Evolutionary conservation across 1,140 invertebrate genomes (phyloP).

Genomic region (Atta texana): DNA sequence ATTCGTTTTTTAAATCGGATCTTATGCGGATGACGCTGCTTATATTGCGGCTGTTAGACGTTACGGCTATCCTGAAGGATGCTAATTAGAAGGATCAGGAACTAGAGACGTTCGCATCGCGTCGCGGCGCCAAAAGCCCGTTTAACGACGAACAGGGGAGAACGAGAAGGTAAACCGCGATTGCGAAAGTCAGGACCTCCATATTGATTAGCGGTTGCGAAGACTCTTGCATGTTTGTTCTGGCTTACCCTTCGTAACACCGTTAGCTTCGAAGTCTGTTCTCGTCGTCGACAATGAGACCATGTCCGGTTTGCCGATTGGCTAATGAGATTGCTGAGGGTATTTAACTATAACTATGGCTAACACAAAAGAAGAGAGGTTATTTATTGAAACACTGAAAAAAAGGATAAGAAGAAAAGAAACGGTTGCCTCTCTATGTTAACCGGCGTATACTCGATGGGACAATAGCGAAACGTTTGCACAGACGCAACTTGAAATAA

Average conservation of each 20-base stretch:
- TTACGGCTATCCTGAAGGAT: constrained; percentile 5
- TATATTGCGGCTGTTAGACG: constrained; percentile 41
- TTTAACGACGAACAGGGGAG: constrained; percentile 16
- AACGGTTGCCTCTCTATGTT: neutral
- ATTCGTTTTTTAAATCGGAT: neutral
- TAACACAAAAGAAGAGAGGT: neutral
- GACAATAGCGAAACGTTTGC: neutral
- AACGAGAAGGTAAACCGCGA: constrained; percentile 63
- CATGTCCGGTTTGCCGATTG: constrained; percentile 64
- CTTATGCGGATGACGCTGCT: neutral
- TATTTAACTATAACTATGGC: constrained; percentile 4
- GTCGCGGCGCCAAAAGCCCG: constrained; percentile 26
- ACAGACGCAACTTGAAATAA: constrained; percentile 39
- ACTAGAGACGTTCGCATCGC: constrained; percentile 42
- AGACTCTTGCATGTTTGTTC: constrained; percentile 69
- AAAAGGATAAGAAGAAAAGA: neutral
- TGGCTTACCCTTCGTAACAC: constrained; percentile 68
- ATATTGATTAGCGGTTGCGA: constrained; percentile 73
- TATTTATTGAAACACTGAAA: neutral
- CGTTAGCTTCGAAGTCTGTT: constrained; percentile 69
- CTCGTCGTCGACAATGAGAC: constrained; percentile 67
- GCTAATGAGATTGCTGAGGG: constrained; percentile 49
- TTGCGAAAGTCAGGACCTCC: constrained; percentile 64
- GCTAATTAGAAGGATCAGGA: constrained; percentile 47
- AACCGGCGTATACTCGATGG: neutral